phyloP scores from a whole-genome alignment of 2,888 invertebrate genomes.

The Sthenelais limicola region DNA sequence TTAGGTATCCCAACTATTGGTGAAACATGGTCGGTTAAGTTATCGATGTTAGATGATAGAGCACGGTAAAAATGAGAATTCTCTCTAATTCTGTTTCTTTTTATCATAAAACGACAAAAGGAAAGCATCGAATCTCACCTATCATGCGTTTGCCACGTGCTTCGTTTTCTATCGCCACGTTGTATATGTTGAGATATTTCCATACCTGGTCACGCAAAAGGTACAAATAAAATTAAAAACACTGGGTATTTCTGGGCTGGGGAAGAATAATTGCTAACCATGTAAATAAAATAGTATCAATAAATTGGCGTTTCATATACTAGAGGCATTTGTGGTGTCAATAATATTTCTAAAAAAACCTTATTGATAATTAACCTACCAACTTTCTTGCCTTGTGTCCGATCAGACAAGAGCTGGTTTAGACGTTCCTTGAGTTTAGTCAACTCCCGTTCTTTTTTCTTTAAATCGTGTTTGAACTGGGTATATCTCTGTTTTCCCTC shows the following conservation, averaged over 20 bases:
- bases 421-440: slow-evolving; percentile 66
- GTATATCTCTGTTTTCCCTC: slow-evolving; percentile 64
- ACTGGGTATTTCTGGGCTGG: not conserved
- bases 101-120: no score
- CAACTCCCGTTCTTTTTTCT: slow-evolving; percentile 67
- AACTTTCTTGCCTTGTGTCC: slow-evolving; percentile 62
- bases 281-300: not conserved
- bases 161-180: slow-evolving; percentile 62
- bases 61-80: no score
- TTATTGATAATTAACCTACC: no score
- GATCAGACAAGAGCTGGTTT: slow-evolving; percentile 66
- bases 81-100: no score
- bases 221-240: not conserved
- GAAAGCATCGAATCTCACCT: no score
- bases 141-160: slow-evolving; percentile 60
- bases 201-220: no score
- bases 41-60: no score
- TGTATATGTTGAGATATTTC: slow-evolving; percentile 61
- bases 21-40: no score
- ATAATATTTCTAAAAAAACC: no score
- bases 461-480: slow-evolving; percentile 68
- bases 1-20: no score
- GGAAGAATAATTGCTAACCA: not conserved
- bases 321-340: no score
- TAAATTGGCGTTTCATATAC: no score